Conservation (phyloP, 2,888 invertebrate genomes). For the Patella caerulea region DNA sequence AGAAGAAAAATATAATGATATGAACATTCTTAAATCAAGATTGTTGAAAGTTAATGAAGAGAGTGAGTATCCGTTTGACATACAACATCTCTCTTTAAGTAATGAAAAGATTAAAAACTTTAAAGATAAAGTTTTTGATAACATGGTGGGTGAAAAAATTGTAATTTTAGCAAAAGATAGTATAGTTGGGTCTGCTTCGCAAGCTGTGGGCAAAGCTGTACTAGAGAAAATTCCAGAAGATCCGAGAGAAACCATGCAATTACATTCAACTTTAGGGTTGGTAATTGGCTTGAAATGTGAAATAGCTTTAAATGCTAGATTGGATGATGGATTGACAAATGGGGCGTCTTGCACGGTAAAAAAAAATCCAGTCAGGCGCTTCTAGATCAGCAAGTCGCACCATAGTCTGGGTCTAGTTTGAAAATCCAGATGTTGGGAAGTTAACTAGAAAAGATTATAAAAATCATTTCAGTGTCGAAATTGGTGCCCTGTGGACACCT, state of each 20-base stretch:
- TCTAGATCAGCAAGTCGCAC: not conserved
- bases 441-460: slow-evolving; percentile 5
- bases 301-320: too few species aligned
- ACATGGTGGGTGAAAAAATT: not conserved
- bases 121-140: not conserved
- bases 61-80: not conserved
- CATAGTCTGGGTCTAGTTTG: not conserved
- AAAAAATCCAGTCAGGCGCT: too few species aligned
- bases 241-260: too few species aligned
- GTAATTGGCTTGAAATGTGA: too few species aligned
- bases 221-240: too few species aligned
- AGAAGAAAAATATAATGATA: not conserved
- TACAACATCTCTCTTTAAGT: not conserved
- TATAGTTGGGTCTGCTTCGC: not conserved
- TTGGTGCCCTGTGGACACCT: not conserved
- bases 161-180: not conserved
- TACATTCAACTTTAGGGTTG: too few species aligned
- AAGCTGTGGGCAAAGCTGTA: too few species aligned
- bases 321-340: too few species aligned
- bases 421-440: not conserved
- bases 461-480: not conserved
- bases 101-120: not conserved
- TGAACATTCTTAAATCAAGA: not conserved
- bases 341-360: slow-evolving; percentile 27
- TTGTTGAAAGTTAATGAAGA: not conserved